A percentile compares a stretch with the other conserved stretches of the same genome.
These are phyloP conservation scores for Arrhamphus sclerolepis DNA, from an alignment of 2,797 vertebrate genomes.

Conservation along the genomic window DNA sequence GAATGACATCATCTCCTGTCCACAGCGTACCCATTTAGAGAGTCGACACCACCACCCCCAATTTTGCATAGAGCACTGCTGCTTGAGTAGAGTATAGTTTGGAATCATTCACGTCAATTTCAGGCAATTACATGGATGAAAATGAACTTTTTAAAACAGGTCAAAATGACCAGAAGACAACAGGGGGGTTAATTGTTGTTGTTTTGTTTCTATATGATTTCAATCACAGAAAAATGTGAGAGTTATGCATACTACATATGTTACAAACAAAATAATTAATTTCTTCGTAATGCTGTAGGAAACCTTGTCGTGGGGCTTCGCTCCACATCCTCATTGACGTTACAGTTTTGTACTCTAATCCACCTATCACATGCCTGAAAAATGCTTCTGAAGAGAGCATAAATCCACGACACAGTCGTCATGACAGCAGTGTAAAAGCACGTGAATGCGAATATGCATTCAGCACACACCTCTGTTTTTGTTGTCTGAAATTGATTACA, in stretches of 20 bases:
- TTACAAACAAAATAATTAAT: constrained; percentile 1
- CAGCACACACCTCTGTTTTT: not conserved
- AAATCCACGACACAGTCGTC: constrained; percentile 1
- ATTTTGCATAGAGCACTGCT: no score
- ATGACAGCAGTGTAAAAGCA: not conserved
- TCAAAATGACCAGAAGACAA: no score
- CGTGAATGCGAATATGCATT: constrained; percentile 6
- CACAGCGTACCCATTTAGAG: no score
- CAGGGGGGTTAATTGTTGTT: no score
- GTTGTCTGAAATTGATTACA: constrained; percentile 19
- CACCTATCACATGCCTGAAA: constrained; percentile 1
- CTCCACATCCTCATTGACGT: constrained; percentile 16
- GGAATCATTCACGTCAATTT: no score
- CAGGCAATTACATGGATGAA: no score
- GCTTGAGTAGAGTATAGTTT: no score
- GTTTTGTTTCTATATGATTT: not conserved
- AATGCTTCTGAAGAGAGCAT: not conserved
- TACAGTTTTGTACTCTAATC: constrained; percentile 35
- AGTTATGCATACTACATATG: not conserved
- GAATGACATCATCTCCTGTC: no score
- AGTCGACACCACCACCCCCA: no score
- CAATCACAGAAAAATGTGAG: not conserved
- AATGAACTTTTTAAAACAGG: no score
- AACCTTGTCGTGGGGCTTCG: constrained; percentile 18
- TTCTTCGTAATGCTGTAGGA: constrained; percentile 11